These are phyloP conservation scores for Lithophane semibrunnea DNA, from an alignment of 2,888 invertebrate species.

Conservation along the genomic window DNA sequence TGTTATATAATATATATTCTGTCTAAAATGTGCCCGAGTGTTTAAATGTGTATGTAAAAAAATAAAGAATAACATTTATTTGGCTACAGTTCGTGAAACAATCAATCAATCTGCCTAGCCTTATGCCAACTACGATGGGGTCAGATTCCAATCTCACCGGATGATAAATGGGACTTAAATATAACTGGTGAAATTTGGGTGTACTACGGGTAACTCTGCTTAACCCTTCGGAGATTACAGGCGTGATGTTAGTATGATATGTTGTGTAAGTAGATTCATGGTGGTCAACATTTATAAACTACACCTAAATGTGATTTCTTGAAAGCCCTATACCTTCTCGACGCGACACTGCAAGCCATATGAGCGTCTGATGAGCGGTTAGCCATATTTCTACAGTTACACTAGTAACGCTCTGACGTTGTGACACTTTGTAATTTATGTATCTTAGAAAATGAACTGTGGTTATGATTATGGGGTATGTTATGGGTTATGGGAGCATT, in stretches of 20 bases:
- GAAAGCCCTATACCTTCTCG: constrained; percentile 25
- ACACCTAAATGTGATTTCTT: not conserved
- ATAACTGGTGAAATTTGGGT: not conserved
- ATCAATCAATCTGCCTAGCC: too few relatives aligned
- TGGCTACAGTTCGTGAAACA: too few relatives aligned
- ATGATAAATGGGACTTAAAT: not conserved
- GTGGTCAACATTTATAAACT: not conserved
- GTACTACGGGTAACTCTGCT: not conserved
- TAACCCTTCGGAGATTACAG: not conserved
- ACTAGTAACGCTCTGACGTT: constrained; percentile 32
- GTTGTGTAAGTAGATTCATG: too few relatives aligned
- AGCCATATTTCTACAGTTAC: constrained; percentile 33
- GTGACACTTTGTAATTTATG: constrained; percentile 47
- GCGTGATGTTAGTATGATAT: not conserved
- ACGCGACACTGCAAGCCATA: constrained; percentile 12
- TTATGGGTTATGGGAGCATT: not conserved
- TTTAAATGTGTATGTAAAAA: too few relatives aligned
- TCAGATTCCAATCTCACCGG: too few relatives aligned
- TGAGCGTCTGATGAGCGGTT: constrained; percentile 48
- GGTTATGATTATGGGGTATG: not conserved
- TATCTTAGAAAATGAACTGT: constrained; percentile 27
- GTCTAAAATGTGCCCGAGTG: too few relatives aligned
- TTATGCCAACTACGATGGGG: too few relatives aligned
- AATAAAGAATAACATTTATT: too few relatives aligned
- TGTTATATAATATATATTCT: too few relatives aligned